phyloP scores from a whole-genome alignment of 2,797 vertebrate genomes.

The Anguilla anguilla region DNA sequence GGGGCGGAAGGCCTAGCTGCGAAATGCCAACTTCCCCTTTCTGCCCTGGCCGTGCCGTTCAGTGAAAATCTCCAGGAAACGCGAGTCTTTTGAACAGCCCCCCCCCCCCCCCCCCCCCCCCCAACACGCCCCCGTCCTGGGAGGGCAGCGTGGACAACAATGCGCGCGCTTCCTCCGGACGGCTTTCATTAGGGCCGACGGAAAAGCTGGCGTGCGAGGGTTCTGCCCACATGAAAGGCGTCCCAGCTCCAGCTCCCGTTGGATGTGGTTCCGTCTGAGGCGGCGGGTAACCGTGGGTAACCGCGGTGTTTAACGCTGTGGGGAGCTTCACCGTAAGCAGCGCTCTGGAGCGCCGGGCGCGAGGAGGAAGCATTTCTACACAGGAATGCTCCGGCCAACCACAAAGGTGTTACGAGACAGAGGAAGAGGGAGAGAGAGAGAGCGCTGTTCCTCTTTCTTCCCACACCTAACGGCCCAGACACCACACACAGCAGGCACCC shows the following conservation, averaged over 20 bases:
- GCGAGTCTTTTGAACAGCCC: neutral
- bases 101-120: neutral
- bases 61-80: slow-evolving; percentile 11
- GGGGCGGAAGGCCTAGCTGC: neutral
- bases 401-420: neutral
- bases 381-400: neutral
- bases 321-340: neutral
- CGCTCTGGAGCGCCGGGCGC: neutral
- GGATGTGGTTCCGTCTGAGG: neutral
- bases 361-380: neutral
- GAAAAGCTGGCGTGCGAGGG: slow-evolving; percentile 15
- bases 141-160: slow-evolving; percentile 36
- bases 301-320: neutral
- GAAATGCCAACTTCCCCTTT: neutral
- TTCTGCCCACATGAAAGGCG: neutral
- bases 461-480: neutral
- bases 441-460: neutral
- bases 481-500: neutral
- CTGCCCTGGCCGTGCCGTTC: neutral
- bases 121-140: neutral
- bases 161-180: slow-evolving; percentile 33
- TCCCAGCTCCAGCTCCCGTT: slow-evolving; percentile 29
- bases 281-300: neutral
- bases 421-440: neutral
- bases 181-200: slow-evolving; percentile 7